Evolutionary conservation across 37 sponge, comb jelly and placozoan species (phyloP), one percentile per base, ranked within the genome.

Genomic region (Dysidea cf. avara): DNA sequence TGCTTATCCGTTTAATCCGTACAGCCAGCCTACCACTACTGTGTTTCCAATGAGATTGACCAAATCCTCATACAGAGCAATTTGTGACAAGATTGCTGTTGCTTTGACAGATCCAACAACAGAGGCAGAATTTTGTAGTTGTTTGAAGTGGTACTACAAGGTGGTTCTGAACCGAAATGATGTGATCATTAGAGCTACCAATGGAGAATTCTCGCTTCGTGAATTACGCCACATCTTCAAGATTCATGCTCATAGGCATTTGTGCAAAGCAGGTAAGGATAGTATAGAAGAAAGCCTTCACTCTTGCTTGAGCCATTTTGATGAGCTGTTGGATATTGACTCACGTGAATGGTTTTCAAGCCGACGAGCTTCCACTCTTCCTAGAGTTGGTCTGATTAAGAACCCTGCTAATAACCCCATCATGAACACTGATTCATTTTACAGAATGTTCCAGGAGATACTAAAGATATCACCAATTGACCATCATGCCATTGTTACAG

Each of bases 1-100:
- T n/a, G 82, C 90, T 2, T 93, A 68, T 66, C 90, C 94, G 9
- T 90, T 90, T 56, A 83, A 68, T 25, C 62, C 79, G n/a, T 75
- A 71, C 56, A 38, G 51, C 29, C 75, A 83, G 69, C 2, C 25
- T 12, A 9, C 46, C 46, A 43, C 46, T 12, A 43, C 46, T 43
- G 46, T 43, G 5, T 43, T 43, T 12, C 46, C 46, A 5, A 43
- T 43, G 46, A 43, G 46, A 9, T 43, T 43, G 46, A 43, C 46
- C 5, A 43, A 43, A 43, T 43, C 46, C 9, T 43, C 46, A 43
- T 43, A 43, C 9, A 5, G 46, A 12, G 9, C 46, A 12, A 43
- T 43, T 9, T 43, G 46, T 43, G 46, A 43, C 9, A 43, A 43
- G 9, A 9, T 9, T 43, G 46, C 46, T 43, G 46, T 9, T 9